Conservation (phyloP, 1,140 invertebrate genomes). For the Penaeus chinensis region DNA sequence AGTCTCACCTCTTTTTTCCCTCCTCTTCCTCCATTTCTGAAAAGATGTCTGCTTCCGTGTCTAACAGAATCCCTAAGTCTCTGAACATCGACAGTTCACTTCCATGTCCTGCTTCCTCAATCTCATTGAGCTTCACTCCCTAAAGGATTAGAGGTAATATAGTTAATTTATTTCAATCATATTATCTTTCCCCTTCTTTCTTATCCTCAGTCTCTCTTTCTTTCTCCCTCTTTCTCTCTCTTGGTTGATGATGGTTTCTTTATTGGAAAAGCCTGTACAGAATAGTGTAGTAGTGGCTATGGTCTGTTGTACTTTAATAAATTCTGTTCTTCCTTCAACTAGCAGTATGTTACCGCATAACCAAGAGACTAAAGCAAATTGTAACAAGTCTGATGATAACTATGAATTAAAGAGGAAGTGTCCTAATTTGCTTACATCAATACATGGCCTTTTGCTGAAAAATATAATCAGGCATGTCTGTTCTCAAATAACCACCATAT, state of each 20-base stretch:
- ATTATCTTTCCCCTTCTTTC: neutral
- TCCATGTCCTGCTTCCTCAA: slow-evolving; percentile 50
- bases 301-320: too few species aligned
- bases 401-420: too few species aligned
- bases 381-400: too few species aligned
- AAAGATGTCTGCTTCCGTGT: slow-evolving; percentile 67
- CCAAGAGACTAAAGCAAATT: too few species aligned
- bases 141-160: slow-evolving; percentile 5
- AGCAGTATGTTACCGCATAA: too few species aligned
- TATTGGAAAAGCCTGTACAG: too few species aligned
- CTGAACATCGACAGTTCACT: slow-evolving; percentile 56
- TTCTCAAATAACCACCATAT: too few species aligned
- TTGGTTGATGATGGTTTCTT: neutral
- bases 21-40: neutral
- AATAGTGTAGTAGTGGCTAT: too few species aligned
- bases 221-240: neutral
- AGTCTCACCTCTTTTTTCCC: slow-evolving; percentile 18
- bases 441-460: too few species aligned
- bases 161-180: neutral
- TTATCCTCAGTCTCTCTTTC: neutral
- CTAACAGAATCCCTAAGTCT: slow-evolving; percentile 67
- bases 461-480: too few species aligned
- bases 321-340: too few species aligned
- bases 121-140: slow-evolving; percentile 56
- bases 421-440: too few species aligned